A percentile compares a stretch with the other conserved stretches of the same genome.
These are phyloP conservation scores for Stenoptilia bipunctidactyla DNA, from an alignment of 2,888 invertebrate species.

Conservation along the genomic window DNA sequence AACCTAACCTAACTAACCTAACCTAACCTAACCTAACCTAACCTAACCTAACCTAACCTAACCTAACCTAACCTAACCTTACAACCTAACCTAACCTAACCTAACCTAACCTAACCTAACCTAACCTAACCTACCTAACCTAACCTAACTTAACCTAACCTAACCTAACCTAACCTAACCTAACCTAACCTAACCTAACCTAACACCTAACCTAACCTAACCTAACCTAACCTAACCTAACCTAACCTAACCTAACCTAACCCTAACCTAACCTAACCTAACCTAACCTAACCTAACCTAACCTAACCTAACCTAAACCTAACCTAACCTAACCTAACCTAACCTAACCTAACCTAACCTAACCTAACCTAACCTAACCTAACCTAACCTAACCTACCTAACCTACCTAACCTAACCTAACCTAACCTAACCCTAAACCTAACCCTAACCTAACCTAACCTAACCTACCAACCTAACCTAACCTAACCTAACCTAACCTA, in stretches of 20 bases:
- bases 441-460: slow-evolving; percentile 14
- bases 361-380: slow-evolving; percentile 17
- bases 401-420: slow-evolving; percentile 15
- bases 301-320: slow-evolving; percentile 17
- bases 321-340: slow-evolving; percentile 17
- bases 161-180: slow-evolving; percentile 17
- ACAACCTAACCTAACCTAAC: slow-evolving; percentile 12
- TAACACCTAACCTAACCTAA: slow-evolving; percentile 20
- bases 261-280: slow-evolving; percentile 19
- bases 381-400: slow-evolving; percentile 17
- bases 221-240: slow-evolving; percentile 21
- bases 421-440: slow-evolving; percentile 5
- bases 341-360: slow-evolving; percentile 16
- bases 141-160: slow-evolving; percentile 15
- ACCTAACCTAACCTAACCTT: slow-evolving; percentile 12
- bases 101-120: slow-evolving; percentile 16
- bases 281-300: slow-evolving; percentile 18
- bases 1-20: slow-evolving; percentile 8
- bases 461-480: too few relatives aligned
- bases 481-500: slow-evolving; percentile 17
- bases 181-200: slow-evolving; percentile 17
- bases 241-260: slow-evolving; percentile 22
- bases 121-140: slow-evolving; percentile 17
- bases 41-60: slow-evolving; percentile 10
- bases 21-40: slow-evolving; percentile 10